These are phyloP conservation scores for Drosophila saltans DNA, from an alignment of 1,140 invertebrate genomes.

Conservation along the genomic window DNA sequence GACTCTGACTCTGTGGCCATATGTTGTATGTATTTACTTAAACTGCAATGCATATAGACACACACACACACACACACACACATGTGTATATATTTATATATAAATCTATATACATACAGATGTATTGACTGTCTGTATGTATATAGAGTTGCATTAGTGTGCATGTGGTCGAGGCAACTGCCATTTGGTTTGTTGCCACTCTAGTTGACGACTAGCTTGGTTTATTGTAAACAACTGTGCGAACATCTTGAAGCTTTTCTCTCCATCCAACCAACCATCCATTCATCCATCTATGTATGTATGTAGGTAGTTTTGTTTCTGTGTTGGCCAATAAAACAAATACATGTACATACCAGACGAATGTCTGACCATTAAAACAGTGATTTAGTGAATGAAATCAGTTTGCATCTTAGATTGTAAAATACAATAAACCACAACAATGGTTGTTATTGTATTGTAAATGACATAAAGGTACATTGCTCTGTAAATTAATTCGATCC, in stretches of 20 bases:
- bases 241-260: constrained; percentile 55
- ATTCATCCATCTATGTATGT: neutral
- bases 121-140: neutral
- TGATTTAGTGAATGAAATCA: constrained; percentile 51
- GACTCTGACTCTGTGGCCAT: constrained; percentile 30
- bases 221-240: constrained; percentile 78
- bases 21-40: constrained; percentile 40
- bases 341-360: neutral
- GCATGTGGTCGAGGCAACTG: constrained; percentile 54
- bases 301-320: neutral
- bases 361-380: constrained; percentile 46
- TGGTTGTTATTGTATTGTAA: neutral
- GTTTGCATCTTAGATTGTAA: constrained; percentile 19
- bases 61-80: constrained; percentile 5
- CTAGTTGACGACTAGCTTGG: constrained; percentile 73
- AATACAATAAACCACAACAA: constrained; percentile 36
- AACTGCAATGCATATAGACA: constrained; percentile 26
- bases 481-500: constrained; percentile 17
- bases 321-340: constrained; percentile 3
- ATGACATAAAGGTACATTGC: neutral
- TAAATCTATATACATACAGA: constrained; percentile 1
- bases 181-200: constrained; percentile 68
- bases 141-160: constrained; percentile 21
- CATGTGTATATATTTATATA: neutral
- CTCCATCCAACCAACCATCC: constrained; percentile 18